Conservation (phyloP, 2,888 invertebrate species). For the Trachelus iudaicus region DNA sequence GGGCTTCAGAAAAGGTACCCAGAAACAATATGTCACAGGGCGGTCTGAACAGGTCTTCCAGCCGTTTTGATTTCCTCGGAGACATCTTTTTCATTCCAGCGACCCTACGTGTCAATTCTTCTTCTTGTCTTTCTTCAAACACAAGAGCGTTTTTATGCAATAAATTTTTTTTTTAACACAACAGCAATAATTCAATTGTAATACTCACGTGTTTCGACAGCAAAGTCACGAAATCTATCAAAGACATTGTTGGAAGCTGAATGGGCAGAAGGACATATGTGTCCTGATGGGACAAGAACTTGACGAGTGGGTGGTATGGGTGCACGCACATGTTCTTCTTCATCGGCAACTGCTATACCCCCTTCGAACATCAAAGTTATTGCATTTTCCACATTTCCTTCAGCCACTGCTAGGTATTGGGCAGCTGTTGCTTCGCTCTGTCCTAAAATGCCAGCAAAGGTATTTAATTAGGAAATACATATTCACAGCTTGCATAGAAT, state of each 20-base stretch:
- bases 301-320: constrained; percentile 61
- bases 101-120: constrained; percentile 58
- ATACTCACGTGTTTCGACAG: constrained; percentile 59
- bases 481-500: neutral
- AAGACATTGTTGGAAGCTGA: constrained; percentile 54
- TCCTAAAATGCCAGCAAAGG: constrained; percentile 34
- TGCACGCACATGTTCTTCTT: constrained; percentile 48
- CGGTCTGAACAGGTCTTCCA: constrained; percentile 77
- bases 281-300: constrained; percentile 57
- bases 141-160: neutral
- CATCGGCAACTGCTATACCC: constrained; percentile 24
- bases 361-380: constrained; percentile 59
- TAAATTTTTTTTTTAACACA: too few species aligned
- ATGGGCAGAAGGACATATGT: constrained; percentile 52
- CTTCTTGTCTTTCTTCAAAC: constrained; percentile 56
- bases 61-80: constrained; percentile 66
- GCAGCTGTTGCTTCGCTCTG: constrained; percentile 55
- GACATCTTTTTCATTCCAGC: constrained; percentile 48
- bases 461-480: neutral
- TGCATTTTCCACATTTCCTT: constrained; percentile 60
- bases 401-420: constrained; percentile 55
- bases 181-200: too few species aligned
- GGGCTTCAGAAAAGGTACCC: constrained; percentile 72
- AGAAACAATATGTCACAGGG: constrained; percentile 75
- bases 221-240: constrained; percentile 61